phyloP scores from a whole-genome alignment of 2,113 vertebrate genomes.

The Ivindomyrus marchei region DNA sequence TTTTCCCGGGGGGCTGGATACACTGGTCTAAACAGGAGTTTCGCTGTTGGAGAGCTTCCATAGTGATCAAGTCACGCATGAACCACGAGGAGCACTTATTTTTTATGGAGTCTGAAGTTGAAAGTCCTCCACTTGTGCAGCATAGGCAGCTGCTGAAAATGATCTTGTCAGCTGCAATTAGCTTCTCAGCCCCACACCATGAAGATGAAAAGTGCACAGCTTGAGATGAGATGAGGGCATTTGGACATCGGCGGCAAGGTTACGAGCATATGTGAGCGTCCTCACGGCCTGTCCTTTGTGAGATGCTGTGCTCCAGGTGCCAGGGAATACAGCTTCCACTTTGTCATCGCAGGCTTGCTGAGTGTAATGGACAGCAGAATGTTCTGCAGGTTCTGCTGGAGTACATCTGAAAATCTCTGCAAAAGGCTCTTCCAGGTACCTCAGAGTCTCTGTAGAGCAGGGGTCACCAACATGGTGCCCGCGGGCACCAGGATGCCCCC shows the following conservation, averaged over 20 bases:
- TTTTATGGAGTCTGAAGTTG: not conserved
- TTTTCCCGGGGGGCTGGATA: not conserved
- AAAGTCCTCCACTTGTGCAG: constrained; percentile 19
- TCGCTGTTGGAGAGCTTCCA: not conserved
- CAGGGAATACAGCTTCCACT: not conserved
- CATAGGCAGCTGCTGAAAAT: constrained; percentile 28
- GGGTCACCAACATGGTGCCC: too few relatives aligned
- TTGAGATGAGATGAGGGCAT: constrained; percentile 34
- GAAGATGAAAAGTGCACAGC: constrained; percentile 29
- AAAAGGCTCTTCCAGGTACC: not conserved
- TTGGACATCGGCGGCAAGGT: constrained; percentile 20
- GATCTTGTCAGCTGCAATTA: constrained; percentile 35
- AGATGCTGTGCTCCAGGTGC: constrained; percentile 13
- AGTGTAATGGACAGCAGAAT: constrained; percentile 25
- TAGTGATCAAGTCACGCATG: not conserved
- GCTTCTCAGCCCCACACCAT: constrained; percentile 19
- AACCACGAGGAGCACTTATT: not conserved
- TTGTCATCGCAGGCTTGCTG: not conserved
- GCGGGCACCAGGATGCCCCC: too few relatives aligned
- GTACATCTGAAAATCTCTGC: not conserved
- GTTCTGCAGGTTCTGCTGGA: constrained; percentile 37
- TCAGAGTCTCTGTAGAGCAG: not conserved
- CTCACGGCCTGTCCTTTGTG: not conserved
- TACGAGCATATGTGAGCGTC: constrained; percentile 19
- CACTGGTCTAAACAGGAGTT: not conserved